Base-by-base conservation (phyloP, 1,140 invertebrate species). In the Acromyrmex heyeri region DNA sequence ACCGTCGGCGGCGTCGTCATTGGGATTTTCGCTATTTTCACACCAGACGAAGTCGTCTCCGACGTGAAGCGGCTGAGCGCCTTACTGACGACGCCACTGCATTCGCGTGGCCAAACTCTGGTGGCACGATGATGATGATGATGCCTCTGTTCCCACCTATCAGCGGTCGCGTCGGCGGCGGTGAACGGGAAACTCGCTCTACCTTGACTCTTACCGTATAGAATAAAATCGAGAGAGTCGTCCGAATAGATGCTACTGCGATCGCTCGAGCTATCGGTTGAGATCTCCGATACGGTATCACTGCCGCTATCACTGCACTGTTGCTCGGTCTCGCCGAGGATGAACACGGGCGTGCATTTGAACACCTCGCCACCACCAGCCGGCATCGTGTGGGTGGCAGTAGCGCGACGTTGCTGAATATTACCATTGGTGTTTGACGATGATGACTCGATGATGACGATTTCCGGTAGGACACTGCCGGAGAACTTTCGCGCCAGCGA, bases 231-330 rank as follows among this genome's bases (percentile, higher is more conserved):
- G 6, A 96, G 83, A 0, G 95, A 95, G 72, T 96, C 96, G 85
- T 96, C 96, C 48, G 96, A 94, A 44, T 96, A 96, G 65, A 96
- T 96, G 86, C 95, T 96, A 76, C 95, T 96, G 5, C 96, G 94
- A 86, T 96, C 96, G 87, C 96, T 96, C 38, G 95, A 95, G 16
- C 96, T 96, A 87, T 96, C 96, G 14, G 96, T 96, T 0, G 96
- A 96, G 87, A 96, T 96, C 86, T 96, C 96, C 18, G 96, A 96
- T 6, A 96, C 94, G 5, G 95, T 95, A 81, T 96, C 96, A 65
- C 95, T 96, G 65, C 95, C 95, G 59, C 95, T 95, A 89, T 96
- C 96, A 89, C 94, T 95, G 88, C 95, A 95, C 50, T 95, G 95
- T 18, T 95, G 96, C 38, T 95, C 94, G 69, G 95, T 94, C 65